Conservation (phyloP, 92 coral and sea anemone genomes). For the Parazoanthus darwini region DNA sequence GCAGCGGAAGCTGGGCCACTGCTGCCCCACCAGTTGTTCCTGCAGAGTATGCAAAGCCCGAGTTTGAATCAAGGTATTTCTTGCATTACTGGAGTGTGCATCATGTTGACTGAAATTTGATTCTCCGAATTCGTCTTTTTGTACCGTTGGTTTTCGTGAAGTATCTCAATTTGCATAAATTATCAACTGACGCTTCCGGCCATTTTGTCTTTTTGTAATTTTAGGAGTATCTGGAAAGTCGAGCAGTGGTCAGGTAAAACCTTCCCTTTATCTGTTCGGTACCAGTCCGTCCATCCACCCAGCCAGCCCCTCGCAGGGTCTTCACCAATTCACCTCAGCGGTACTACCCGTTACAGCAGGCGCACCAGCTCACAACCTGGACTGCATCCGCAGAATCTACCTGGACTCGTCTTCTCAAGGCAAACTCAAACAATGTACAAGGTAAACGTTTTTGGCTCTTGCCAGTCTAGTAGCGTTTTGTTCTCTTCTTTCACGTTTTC, state of each 20-base stretch:
- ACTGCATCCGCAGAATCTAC: slow-evolving; percentile 37
- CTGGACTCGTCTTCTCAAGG: slow-evolving; percentile 7
- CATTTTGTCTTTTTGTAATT: too few species aligned
- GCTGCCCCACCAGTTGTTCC: slow-evolving; percentile 77
- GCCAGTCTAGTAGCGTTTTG: neutral
- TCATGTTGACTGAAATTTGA: neutral
- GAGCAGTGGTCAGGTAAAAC: slow-evolving; percentile 33
- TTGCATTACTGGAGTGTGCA: neutral
- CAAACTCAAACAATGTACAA: slow-evolving; percentile 40
- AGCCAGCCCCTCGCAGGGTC: slow-evolving; percentile 34
- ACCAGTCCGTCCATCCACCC: slow-evolving; percentile 43
- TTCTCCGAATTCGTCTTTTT: neutral
- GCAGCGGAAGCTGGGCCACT: slow-evolving; percentile 75
- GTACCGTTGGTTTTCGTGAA: too few species aligned
- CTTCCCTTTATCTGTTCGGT: slow-evolving; percentile 33
- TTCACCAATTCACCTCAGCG: slow-evolving; percentile 45
- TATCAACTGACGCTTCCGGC: neutral
- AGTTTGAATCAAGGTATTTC: slow-evolving; percentile 71
- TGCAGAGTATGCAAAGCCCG: slow-evolving; percentile 82
- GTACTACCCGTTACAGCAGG: slow-evolving; percentile 39
- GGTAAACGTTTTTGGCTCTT: neutral
- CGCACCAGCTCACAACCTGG: slow-evolving; percentile 30
- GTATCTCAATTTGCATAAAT: neutral
- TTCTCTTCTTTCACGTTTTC: neutral
- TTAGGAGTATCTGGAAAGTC: slow-evolving; percentile 42